phyloP scores from a whole-genome alignment of 2,888 invertebrate species.

The Eupithecia pulchellata region DNA sequence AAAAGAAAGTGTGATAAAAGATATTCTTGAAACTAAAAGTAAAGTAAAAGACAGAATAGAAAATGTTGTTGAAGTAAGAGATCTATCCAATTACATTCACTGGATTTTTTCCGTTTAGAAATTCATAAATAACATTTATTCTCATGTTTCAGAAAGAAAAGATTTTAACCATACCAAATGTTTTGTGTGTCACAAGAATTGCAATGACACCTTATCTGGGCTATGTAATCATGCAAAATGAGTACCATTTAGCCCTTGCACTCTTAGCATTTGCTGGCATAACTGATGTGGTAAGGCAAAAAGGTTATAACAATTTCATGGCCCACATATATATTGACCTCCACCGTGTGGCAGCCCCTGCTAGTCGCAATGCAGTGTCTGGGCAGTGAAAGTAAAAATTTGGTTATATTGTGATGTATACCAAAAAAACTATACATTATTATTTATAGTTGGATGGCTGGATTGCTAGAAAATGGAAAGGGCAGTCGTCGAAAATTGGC shows the following conservation, averaged over 20 bases:
- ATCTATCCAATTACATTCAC: neutral
- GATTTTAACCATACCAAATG: constrained; percentile 96
- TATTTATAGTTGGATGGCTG: constrained; percentile 94
- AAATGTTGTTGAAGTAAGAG: constrained; percentile 88
- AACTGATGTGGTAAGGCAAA: constrained; percentile 92
- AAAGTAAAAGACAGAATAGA: constrained; percentile 90
- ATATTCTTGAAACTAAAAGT: constrained; percentile 89
- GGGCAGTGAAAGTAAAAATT: no score
- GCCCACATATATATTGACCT: no score
- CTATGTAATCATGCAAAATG: constrained; percentile 92
- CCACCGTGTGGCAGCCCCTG: no score
- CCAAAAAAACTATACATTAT: neutral
- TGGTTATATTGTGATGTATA: neutral
- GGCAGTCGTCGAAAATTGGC: constrained; percentile 96
- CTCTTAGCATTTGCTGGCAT: constrained; percentile 94
- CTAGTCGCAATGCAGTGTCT: no score
- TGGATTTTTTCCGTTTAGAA: neutral
- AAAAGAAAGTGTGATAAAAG: constrained; percentile 88
- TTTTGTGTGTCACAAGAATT: constrained; percentile 94
- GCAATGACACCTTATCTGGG: constrained; percentile 94
- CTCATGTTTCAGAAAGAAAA: constrained; percentile 91
- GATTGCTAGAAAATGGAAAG: constrained; percentile 96
- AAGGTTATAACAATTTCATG: no score
- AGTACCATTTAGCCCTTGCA: constrained; percentile 92
- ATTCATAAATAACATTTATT: neutral